Conservation (phyloP, 2,797 vertebrate genomes). For the Hypotaenidia philippensis region DNA sequence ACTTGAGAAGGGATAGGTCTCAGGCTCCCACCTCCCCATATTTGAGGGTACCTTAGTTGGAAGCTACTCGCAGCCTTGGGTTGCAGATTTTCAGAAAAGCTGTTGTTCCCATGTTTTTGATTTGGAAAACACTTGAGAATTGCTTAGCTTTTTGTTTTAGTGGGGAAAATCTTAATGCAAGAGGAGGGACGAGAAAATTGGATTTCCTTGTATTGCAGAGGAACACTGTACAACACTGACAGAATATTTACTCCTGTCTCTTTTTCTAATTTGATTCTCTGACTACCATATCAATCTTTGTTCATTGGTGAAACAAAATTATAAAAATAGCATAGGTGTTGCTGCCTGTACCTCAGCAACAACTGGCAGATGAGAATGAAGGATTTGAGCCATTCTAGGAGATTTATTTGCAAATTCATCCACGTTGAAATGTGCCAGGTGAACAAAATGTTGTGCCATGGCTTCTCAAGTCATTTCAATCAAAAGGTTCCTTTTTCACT, state of each 20-base stretch:
- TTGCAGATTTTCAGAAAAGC: constrained; percentile 8
- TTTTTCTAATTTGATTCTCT: constrained; percentile 42
- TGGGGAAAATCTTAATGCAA: neutral
- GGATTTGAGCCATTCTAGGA: neutral
- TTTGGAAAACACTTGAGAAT: neutral
- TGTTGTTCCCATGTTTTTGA: neutral
- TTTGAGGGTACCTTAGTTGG: neutral
- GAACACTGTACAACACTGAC: neutral
- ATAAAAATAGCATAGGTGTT: neutral
- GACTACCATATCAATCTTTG: constrained; percentile 14
- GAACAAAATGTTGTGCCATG: neutral
- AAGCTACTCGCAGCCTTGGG: neutral
- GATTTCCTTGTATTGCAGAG: constrained; percentile 44
- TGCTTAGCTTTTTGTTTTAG: neutral
- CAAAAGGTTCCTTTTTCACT: neutral
- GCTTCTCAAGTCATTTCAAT: neutral
- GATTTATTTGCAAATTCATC: neutral
- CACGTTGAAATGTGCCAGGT: neutral
- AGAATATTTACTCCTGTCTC: constrained; percentile 40
- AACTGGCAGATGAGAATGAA: neutral
- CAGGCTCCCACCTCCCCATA: neutral
- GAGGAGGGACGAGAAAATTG: neutral
- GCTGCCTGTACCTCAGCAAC: neutral
- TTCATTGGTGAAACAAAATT: constrained; percentile 17
- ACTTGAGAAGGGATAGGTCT: neutral